Base-by-base conservation (phyloP, 2,888 invertebrate genomes). In the Zaprionus bogoriensis region DNA sequence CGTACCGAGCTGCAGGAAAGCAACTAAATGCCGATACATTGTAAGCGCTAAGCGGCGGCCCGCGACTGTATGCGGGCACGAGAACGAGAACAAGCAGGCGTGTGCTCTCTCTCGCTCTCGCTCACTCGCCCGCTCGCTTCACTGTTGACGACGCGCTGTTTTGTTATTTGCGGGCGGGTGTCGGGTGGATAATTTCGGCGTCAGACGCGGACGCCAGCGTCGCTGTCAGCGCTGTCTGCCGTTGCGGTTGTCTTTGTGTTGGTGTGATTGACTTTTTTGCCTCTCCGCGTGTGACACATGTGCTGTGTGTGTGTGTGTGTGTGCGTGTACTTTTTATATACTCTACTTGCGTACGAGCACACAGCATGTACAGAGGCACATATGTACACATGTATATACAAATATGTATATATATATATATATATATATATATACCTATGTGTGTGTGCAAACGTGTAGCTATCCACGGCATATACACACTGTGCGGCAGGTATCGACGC, bases 141-240 rank as follows among this genome's bases (percentile, higher is more conserved):
- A 71, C 75, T 64, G 65, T 45, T 44, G 65, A 4, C 39, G 65
- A 52, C 71, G 76, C 48, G 41, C n/a, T 73, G 53, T 72, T 79
- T 87, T 79, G 81, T 83, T 79, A 85, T 77, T 84, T 83, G 73
- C 78, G 86, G 77, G 86, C 78, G 83, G 77, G 83, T 82, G 68
- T 64, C 44, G 73, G 67, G 73, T 59, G 59, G 73, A 41, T 47
- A 48, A 48, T 50, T 47, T 46, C 25, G 32, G 42, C 53, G 61
- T 61, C 65, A 39, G 53, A 48, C 51, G 51, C 61, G 12, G 41
- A 53, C 48, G 48, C n/a, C 44, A 30, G 48, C 51, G 30, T 38
- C 46, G 58, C 4, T 19, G 52, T 1, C 23, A 30, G n/a, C 41
- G 22, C 2, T 17, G 51, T 32, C 60, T 61, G 50, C 44, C 44